phyloP scores from a whole-genome alignment of 2,888 invertebrate species.

The Pardosa pseudoannulata region DNA sequence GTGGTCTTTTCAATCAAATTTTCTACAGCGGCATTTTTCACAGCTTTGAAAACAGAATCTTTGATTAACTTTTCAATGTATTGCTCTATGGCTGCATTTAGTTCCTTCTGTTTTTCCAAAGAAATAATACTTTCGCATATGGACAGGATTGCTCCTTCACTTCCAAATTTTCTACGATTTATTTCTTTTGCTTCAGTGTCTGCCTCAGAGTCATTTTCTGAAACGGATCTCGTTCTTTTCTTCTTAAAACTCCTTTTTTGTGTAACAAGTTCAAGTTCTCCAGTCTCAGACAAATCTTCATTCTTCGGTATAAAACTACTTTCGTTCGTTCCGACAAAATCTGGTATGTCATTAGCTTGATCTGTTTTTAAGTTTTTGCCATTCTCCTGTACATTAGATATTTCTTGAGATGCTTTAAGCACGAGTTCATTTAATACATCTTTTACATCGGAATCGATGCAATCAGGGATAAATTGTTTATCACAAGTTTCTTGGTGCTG shows the following conservation, averaged over 20 bases:
- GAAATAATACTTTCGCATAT: background rate
- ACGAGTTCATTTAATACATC: background rate
- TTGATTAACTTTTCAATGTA: conserved; percentile 38
- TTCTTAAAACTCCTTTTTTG: background rate
- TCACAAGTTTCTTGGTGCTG: background rate
- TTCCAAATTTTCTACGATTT: conserved; percentile 30
- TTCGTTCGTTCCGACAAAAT: background rate
- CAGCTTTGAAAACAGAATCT: conserved; percentile 32
- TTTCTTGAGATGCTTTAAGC: background rate
- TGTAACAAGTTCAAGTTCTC: background rate
- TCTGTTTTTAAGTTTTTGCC: background rate
- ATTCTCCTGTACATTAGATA: background rate
- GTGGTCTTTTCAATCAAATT: conserved; percentile 25
- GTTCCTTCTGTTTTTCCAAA: background rate
- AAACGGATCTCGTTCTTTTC: conserved; percentile 14
- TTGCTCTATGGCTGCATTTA: conserved; percentile 24
- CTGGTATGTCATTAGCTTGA: background rate
- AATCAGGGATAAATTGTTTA: background rate
- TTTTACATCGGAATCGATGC: background rate
- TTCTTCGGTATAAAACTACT: background rate
- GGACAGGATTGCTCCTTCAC: conserved; percentile 7
- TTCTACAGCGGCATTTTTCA: conserved; percentile 32
- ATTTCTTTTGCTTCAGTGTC: background rate
- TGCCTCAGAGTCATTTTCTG: background rate
- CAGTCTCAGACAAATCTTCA: background rate